Base-by-base conservation (phyloP, 1,140 invertebrate genomes). In the Calosoma granatense region DNA sequence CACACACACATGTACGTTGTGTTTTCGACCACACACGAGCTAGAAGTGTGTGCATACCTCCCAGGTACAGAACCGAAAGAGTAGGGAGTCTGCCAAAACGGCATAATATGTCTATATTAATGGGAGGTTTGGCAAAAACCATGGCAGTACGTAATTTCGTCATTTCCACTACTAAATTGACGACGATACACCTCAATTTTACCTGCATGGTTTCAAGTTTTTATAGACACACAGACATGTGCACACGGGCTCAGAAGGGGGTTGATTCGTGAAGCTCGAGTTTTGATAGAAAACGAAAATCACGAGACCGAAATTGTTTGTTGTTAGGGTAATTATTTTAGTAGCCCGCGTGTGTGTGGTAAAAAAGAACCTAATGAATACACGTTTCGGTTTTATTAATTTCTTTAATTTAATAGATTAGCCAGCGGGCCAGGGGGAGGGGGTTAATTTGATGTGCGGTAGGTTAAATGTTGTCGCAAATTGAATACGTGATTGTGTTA, bases 61-160 rank as follows among this genome's bases (percentile, higher is more conserved):
- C 41, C 41, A 47, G 9, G 9, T 30, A 30, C 26, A 4, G 26
- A 6, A 47, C 6, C 9, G 41, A 9, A 17, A 9, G 41, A 9
- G 41, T 4, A 17, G 6, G 41, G 41, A 47, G 26, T n/a, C 26
- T 47, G 41, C 41, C 41, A 47, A 47, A 47, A 47, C 17, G 17
- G 41, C 41, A 47, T 47, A 47, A 47, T 47, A 47, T 47, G 41
- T 47, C 41, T 47, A 47, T 47, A 47, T 47, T 47, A 47, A 47
- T 47, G 41, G 41, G 4, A 3, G 17, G 41, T 47, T 47, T 47
- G 41, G 41, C 41, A 47, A 47, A 47, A 47, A 47, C 41, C 17
- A 47, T 47, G 17, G 41, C 41, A 47, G 15, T 47, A 47, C 41
- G 41, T 47, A 47, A 47, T 47, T 47, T 47, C 15, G 41, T 47